Evolutionary conservation across 2,113 vertebrate species (phyloP).

Genomic region (Coptodon rendalli): DNA sequence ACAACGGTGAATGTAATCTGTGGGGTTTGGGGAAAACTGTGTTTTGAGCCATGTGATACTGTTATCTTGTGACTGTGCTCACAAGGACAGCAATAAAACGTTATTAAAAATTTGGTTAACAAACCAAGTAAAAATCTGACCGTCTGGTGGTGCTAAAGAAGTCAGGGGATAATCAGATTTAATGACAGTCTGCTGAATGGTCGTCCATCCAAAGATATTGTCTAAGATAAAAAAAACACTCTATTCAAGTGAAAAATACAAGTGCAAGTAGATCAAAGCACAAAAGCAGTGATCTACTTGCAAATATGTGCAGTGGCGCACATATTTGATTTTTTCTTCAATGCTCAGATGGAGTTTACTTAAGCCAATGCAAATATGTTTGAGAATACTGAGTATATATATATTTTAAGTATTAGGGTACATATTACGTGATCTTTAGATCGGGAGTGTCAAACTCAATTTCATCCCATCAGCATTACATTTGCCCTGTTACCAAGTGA

Average conservation of each 20-base stretch:
- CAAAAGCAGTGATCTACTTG: neutral
- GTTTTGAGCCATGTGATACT: neutral
- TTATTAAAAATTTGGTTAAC: neutral
- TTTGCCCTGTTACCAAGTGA: neutral
- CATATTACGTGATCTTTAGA: neutral
- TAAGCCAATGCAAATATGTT: neutral
- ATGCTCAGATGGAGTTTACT: neutral
- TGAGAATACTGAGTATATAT: neutral
- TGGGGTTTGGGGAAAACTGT: neutral
- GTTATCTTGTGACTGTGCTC: neutral
- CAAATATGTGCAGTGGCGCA: neutral
- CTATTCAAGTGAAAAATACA: neutral
- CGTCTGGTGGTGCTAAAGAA: neutral
- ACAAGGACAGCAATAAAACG: neutral
- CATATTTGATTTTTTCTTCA: neutral
- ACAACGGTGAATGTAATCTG: neutral
- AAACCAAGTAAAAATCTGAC: neutral
- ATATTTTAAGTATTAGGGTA: neutral
- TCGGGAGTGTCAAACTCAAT: neutral
- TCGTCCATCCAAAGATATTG: neutral
- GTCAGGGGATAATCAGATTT: neutral
- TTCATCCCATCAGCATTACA: neutral
- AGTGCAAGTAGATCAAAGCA: neutral
- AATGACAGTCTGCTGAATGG: neutral
- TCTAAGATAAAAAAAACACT: neutral